A percentile compares a stretch with the other conserved stretches of the same genome.
Evolutionary conservation across 2,113 vertebrate species (phyloP).

Genomic region (Erinaceus europaeus): DNA sequence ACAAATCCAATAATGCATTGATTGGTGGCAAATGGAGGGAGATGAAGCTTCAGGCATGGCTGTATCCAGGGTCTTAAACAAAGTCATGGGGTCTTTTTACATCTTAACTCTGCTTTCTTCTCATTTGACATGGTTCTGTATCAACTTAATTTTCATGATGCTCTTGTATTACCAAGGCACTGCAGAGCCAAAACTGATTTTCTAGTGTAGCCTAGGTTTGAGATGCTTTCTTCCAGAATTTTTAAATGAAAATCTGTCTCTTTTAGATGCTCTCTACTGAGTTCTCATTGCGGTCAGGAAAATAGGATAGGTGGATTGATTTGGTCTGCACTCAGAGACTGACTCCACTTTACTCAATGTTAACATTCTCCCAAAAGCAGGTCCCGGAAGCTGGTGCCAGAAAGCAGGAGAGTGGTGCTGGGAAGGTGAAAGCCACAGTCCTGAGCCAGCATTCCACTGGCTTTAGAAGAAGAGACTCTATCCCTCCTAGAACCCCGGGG

Average conservation of each 20-base stretch:
- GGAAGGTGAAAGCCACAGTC: background rate
- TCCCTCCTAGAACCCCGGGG: too few relatives aligned
- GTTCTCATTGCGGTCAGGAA: background rate
- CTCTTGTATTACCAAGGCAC: background rate
- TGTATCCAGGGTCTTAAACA: background rate
- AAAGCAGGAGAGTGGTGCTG: background rate
- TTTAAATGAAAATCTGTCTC: background rate
- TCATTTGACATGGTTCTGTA: background rate
- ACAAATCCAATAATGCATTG: background rate
- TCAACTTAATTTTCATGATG: background rate
- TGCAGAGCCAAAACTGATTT: background rate
- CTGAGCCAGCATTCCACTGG: background rate
- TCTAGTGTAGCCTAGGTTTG: background rate
- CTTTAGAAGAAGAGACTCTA: background rate
- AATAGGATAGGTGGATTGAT: background rate
- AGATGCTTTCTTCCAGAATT: background rate
- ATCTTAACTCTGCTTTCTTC: background rate
- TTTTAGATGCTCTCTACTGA: background rate
- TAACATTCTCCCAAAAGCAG: background rate
- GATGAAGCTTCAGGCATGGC: background rate
- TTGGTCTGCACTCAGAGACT: background rate
- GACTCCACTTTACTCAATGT: background rate
- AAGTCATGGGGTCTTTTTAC: background rate
- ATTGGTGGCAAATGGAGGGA: background rate
- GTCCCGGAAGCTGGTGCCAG: background rate